Percentiles rank a stretch among this genome's conserved stretches.
phyloP scores from a whole-genome alignment of 2,113 vertebrate genomes.

The Sarotherodon lohbergeri region DNA sequence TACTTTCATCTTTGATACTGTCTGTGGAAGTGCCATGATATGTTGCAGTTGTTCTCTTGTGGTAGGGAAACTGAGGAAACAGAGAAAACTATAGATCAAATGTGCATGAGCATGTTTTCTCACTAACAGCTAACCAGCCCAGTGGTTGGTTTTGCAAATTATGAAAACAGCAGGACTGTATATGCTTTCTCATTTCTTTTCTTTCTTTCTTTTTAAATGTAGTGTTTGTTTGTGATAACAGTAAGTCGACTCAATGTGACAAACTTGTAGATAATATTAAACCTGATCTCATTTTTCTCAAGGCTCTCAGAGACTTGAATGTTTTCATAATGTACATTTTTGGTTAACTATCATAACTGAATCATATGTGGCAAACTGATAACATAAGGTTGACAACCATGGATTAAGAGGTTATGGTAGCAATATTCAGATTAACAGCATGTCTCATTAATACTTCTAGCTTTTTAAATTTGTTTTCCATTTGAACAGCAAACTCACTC shows the following conservation, averaged over 20 bases:
- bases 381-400: not conserved
- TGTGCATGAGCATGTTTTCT: not conserved
- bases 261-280: not conserved
- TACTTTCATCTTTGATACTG: not conserved
- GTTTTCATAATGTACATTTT: not conserved
- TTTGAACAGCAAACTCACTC: not conserved
- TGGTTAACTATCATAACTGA: rapidly evolving
- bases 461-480: not conserved
- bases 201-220: not conserved
- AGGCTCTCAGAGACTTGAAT: not conserved
- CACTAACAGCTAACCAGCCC: not conserved
- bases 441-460: rapidly evolving
- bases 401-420: not conserved
- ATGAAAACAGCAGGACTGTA: too few relatives aligned
- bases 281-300: not conserved
- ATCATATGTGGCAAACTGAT: not conserved
- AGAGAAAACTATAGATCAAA: not conserved
- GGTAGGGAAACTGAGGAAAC: not conserved
- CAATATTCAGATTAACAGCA: not conserved
- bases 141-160: not conserved
- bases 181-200: not conserved
- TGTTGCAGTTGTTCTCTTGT: not conserved
- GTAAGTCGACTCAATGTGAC: not conserved
- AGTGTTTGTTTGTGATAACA: not conserved
- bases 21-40: not conserved